Evolutionary conservation across 2,888 invertebrate species (phyloP), one percentile per base, ranked within the genome.

Genomic region (Lycaena phlaeas): DNA sequence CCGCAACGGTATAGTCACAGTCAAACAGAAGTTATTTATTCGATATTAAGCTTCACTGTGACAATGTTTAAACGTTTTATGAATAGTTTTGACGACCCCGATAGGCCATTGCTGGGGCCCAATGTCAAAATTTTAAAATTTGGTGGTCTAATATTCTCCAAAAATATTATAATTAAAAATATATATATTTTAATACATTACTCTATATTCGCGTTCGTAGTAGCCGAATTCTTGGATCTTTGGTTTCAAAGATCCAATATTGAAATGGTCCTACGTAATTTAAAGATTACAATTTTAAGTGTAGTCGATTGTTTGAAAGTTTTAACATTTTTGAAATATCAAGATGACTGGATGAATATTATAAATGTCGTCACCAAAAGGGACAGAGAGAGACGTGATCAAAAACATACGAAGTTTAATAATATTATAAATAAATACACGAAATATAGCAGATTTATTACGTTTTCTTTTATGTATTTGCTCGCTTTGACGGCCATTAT

Each of bases 291-390:
- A 1, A 34, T 34, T 18, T 12, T 34, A 2, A 22, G 12, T 9
- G 18, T 34, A 2, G 18, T 34, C 1, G 9, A 34, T 9, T 18
- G 18, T 9, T 34, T 12, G 11, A 34, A 34, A 14, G 34, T 22
- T 9, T 34, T 18, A 6, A 22, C 34, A 4, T 34, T 18, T 12
- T 12, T 34, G 3, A 11, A 18, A 34, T 34, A 18, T 18, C 34
- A 34, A 18, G 22, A 34, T 12, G 34, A 34, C 14, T 34, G 34
- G 34, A 9, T 34, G 17, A 10, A 18, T 9, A 34, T 34, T 9
- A 34, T 34, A 9, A 22, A 34, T 15, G 6, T 22, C 9, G 11
- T 22, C 3, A 34, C 18, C 4, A 12, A 22, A 18, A 34, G 22
- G 22, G 34, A 34, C 2, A 34, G 22, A 10, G 34, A 34, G 10